Base-by-base conservation (phyloP, 2,797 vertebrate genomes). In the Periparus ater region DNA sequence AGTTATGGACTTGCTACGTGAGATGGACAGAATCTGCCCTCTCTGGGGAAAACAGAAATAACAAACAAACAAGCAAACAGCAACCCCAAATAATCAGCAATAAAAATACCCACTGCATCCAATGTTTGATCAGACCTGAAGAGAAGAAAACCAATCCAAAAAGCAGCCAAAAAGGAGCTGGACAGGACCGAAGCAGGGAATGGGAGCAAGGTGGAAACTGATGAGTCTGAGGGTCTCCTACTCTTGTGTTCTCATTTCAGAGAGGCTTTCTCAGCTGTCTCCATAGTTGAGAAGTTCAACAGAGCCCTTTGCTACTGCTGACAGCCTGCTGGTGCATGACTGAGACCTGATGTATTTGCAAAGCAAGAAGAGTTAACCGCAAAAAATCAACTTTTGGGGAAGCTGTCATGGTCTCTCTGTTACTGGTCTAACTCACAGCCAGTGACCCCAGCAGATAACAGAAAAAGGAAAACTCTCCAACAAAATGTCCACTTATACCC, bases 271-370 rank as follows among this genome's bases (percentile, higher is more conserved):
- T 82, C 71, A 79, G 40, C 57, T 70, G 34, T 25, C 42, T 70
- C 40, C 11, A 6, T 3, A 60, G 54, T 0, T 61, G 20, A 88
- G 79, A 81, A 82, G 23, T 13, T 73, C 62, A 75, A n/a, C 16
- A 47, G 10, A n/a, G 30, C 19, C 50, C 22, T 58, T 85, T 90
- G 51, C 62, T 76, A 10, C 55, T 84, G 44, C 55, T 90, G 85
- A 70, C 85, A 93, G 67, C 63, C 67, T 4, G 3, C 38, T 79
- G 48, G 53, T 90, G 53, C 67, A 51, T 82, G 66, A 94, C 85
- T 78, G 92, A 90, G 55, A 85, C 54, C 62, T 62, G 63, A 93
- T 38, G 55, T 86, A 40, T 86, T 86, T 95, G 73, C 73, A 88
- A 65, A 80, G 21, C 30, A 53, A 44, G n/a, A 73, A 68, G 36